Evolutionary conservation across 2,113 vertebrate species (phyloP), one percentile per base, ranked within the genome.

Genomic region (Etheostoma spectabile): DNA sequence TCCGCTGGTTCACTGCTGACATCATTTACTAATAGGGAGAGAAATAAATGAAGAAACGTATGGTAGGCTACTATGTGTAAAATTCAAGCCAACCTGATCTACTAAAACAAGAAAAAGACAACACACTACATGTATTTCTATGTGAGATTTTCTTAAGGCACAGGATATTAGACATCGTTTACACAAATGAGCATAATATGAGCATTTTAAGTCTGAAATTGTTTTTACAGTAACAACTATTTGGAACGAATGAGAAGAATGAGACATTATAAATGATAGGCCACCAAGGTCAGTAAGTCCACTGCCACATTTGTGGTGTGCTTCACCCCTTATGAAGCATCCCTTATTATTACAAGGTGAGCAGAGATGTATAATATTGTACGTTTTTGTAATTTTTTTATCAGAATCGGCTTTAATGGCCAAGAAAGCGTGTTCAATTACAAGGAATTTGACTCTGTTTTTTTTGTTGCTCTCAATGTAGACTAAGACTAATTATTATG

Each of bases 301-400:
- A 98, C 99, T 16, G 98, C 98, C 49, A 99, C 97, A 6, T 99
- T 99, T 88, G 93, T 99, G 8, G 92, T 99, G 19, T 99, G 98
- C 91, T 99, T 99, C 86, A 96, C 96, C 5, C 98, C 98, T 66
- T 99, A 99, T 16, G 97, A 30, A 30, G 30, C 3, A 30, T 3
- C 2, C 30, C 30, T 30, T 30, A 30, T 99, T 53, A 95, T 99
- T 80, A 99, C 98, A 80, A 99, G 98, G 98, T 99, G 90, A 96
- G 86, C 61, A 22, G 14, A 46, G 1, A 52, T 61, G 30, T 63
- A 69, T 66, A 7, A 4, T 18, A 16, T 19, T 74, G 27, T 30
- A 30, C 27, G 27, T 30, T 30, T 30, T 30, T 30, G 2, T 30
- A 30, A 30, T 2, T 30, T 30, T 30, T 30, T 30, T 30, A 2